phyloP scores from a whole-genome alignment of 2,888 invertebrate species.

The Mimumesa dahlbomi region DNA sequence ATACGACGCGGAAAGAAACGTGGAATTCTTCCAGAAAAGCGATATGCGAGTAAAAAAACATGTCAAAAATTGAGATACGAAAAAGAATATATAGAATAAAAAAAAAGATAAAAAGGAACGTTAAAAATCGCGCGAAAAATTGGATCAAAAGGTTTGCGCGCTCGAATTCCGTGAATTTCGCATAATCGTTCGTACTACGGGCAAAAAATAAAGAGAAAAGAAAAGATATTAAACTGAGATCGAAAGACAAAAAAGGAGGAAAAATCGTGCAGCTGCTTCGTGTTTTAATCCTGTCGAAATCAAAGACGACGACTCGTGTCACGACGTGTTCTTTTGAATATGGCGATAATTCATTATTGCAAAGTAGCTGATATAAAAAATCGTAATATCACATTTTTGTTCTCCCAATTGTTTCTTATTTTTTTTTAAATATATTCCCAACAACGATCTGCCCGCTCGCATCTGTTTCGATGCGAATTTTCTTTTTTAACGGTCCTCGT shows the following conservation, averaged over 20 bases:
- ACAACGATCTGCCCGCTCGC: conserved; percentile 32
- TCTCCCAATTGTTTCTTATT: conserved; percentile 33
- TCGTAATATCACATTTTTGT: conserved; percentile 66
- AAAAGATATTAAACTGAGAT: no score
- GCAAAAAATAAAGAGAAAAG: no score
- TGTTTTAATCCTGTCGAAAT: conserved; percentile 8
- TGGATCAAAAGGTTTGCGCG: no score
- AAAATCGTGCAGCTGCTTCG: neutral
- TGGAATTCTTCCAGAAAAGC: no score
- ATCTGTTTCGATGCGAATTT: conserved; percentile 19
- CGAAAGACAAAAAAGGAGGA: no score
- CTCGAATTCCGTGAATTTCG: neutral
- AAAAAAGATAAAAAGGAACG: no score
- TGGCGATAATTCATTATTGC: conserved; percentile 61
- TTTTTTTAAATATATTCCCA: neutral
- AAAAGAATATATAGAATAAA: no score
- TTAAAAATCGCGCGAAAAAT: no score
- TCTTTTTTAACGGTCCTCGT: neutral
- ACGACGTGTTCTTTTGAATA: conserved; percentile 40
- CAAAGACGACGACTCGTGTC: conserved; percentile 46
- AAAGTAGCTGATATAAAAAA: conserved; percentile 69
- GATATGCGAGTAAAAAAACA: no score
- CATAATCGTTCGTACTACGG: neutral
- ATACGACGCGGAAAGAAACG: no score
- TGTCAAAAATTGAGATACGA: no score